Conservation (phyloP, 1,140 invertebrate genomes). For the Zaprionus taronus region DNA sequence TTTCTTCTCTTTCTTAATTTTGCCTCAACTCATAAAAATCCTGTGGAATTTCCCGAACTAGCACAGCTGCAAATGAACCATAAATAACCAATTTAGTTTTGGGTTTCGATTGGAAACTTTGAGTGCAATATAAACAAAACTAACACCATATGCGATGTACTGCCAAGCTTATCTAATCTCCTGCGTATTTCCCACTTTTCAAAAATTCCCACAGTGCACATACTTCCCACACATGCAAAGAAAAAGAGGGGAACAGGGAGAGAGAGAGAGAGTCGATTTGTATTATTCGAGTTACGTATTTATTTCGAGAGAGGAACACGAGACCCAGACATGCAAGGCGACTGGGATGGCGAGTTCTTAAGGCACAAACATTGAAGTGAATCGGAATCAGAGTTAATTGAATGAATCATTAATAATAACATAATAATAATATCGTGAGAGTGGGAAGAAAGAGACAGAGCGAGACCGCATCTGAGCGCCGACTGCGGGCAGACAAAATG, state of each 20-base stretch:
- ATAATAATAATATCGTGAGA: slow-evolving; percentile 12
- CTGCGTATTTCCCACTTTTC: slow-evolving; percentile 1
- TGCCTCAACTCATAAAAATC: background rate
- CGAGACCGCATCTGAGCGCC: slow-evolving; percentile 57
- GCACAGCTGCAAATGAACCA: background rate
- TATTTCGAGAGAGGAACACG: slow-evolving; percentile 17
- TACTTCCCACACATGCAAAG: background rate
- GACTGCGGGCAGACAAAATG: slow-evolving; percentile 26
- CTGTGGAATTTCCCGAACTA: background rate
- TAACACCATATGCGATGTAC: background rate
- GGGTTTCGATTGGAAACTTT: slow-evolving; percentile 4
- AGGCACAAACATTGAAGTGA: slow-evolving; percentile 70
- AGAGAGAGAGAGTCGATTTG: background rate
- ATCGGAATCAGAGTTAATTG: slow-evolving; percentile 77
- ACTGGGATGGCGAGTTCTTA: slow-evolving; percentile 46
- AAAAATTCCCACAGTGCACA: slow-evolving; percentile 1
- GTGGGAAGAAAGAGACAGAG: background rate
- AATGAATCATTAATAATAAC: slow-evolving; percentile 80
- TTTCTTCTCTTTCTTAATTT: background rate
- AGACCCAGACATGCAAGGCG: slow-evolving; percentile 47
- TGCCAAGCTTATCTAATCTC: background rate
- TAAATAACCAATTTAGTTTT: background rate
- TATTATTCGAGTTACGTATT: slow-evolving; percentile 5
- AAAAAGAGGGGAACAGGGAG: background rate
- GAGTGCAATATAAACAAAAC: background rate